Evolutionary conservation across 2,113 vertebrate species (phyloP).

Genomic region (Elanoides forficatus): DNA sequence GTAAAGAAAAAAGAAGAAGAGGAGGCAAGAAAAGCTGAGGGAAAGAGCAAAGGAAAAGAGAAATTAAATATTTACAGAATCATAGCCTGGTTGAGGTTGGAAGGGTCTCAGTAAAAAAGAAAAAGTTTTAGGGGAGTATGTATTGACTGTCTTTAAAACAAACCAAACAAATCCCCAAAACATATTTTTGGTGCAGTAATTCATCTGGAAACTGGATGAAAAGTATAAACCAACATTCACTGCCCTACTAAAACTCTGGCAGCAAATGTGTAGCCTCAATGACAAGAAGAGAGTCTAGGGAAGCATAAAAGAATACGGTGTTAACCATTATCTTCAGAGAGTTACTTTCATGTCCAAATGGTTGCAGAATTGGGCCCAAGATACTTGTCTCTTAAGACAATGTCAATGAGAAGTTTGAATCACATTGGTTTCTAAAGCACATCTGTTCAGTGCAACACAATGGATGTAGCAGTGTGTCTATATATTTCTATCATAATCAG

Average conservation of each 20-base stretch:
- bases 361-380: neutral
- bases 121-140: neutral
- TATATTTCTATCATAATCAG: neutral
- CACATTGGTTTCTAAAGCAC: neutral
- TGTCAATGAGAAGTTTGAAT: neutral
- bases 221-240: neutral
- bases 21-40: neutral
- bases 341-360: neutral
- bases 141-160: neutral
- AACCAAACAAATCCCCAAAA: neutral
- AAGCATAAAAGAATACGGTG: neutral
- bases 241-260: neutral
- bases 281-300: neutral
- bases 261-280: neutral
- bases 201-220: neutral
- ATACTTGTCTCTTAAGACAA: neutral
- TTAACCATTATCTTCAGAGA: neutral
- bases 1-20: neutral
- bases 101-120: neutral
- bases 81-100: neutral
- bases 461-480: neutral
- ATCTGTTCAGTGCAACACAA: neutral
- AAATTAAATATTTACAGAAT: neutral
- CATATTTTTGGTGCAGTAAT: neutral
- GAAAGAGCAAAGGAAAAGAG: neutral